Percentiles rank a stretch among this genome's conserved stretches.
Evolutionary conservation across 1,140 invertebrate species (phyloP).

Genomic region (Drosophila parabipectinata): DNA sequence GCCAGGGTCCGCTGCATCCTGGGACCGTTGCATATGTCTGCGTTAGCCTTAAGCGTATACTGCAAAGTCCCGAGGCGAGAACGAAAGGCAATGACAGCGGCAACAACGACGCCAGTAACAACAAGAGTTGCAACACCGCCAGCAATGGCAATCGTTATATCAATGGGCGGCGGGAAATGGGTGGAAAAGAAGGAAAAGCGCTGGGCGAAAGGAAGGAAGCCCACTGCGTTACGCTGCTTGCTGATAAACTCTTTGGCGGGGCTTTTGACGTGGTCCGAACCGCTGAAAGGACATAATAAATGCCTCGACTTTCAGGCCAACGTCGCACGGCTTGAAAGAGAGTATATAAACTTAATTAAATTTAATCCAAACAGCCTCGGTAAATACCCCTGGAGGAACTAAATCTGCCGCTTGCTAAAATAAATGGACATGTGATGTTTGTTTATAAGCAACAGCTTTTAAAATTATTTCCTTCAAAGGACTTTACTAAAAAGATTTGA

Average conservation of each 20-base stretch:
- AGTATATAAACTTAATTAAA: constrained; percentile 5
- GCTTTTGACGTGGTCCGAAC: constrained; percentile 59
- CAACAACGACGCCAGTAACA: constrained; percentile 25
- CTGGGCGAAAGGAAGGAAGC: constrained; percentile 19
- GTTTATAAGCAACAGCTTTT: not conserved
- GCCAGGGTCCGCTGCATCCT: constrained; percentile 8
- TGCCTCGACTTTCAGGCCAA: constrained; percentile 39
- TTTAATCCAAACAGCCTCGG: constrained; percentile 5
- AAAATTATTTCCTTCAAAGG: too few species aligned
- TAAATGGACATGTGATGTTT: not conserved
- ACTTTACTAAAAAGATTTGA: not conserved
- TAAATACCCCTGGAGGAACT: not conserved
- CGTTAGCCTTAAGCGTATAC: constrained; percentile 38
- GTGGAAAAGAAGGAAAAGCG: not conserved
- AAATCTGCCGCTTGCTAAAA: not conserved
- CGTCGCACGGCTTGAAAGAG: constrained; percentile 11
- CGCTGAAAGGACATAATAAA: constrained; percentile 79
- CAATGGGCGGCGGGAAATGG: constrained; percentile 29
- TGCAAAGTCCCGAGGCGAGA: constrained; percentile 18
- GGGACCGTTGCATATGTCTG: constrained; percentile 41
- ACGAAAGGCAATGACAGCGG: constrained; percentile 23
- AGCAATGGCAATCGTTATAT: constrained; percentile 46
- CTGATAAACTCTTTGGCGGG: constrained; percentile 75
- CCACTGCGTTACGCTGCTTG: constrained; percentile 39
- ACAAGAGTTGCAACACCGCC: constrained; percentile 28